A percentile compares a stretch with the other conserved stretches of the same genome.
Conservation (phyloP, 2,888 invertebrate species). For the Clepsis dumicolana region DNA sequence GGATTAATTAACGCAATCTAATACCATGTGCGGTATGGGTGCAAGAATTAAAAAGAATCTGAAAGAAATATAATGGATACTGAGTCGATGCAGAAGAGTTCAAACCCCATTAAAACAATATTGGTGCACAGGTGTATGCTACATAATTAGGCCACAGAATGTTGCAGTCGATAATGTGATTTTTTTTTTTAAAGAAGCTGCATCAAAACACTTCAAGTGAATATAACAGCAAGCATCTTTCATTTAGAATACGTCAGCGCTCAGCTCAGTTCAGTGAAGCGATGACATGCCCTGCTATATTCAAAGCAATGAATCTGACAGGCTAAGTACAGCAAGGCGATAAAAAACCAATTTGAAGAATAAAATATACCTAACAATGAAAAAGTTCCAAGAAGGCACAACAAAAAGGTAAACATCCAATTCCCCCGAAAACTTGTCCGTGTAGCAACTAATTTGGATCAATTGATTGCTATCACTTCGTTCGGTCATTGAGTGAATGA, state of each 20-base stretch:
- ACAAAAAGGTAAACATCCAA: conserved; percentile 30
- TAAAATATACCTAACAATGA: conserved; percentile 16
- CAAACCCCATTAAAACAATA: too few species aligned
- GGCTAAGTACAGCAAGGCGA: neutral
- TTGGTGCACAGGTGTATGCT: too few species aligned
- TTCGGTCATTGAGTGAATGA: conserved; percentile 35
- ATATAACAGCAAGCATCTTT: too few species aligned
- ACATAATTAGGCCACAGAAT: neutral
- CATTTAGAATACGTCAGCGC: too few species aligned
- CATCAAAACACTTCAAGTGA: too few species aligned
- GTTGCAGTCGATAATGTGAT: neutral
- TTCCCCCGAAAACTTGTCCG: conserved; percentile 12
- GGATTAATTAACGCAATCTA: neutral
- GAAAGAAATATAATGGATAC: neutral
- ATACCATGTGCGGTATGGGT: neutral
- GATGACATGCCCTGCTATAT: neutral
- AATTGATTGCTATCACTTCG: conserved; percentile 33
- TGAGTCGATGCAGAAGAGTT: neutral
- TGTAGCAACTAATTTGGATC: conserved; percentile 32
- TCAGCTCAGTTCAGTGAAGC: too few species aligned
- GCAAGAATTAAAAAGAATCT: neutral
- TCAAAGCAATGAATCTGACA: neutral
- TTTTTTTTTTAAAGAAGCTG: too few species aligned
- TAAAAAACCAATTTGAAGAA: neutral
- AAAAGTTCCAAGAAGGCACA: conserved; percentile 30